Base-by-base conservation (phyloP, 2,888 invertebrate genomes). In the Caenorhabditis imperialis region DNA sequence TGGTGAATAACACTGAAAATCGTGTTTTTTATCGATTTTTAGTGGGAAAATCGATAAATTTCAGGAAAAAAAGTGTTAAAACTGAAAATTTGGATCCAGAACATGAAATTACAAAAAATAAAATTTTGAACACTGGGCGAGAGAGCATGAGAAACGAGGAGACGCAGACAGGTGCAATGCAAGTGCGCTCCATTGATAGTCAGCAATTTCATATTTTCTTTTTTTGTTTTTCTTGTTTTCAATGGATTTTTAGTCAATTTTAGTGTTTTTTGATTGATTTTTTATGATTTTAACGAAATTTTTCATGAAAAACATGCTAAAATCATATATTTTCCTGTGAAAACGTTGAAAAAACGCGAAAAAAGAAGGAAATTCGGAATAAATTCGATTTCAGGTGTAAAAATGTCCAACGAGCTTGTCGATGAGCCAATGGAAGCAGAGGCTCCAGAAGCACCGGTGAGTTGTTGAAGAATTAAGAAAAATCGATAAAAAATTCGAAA, bases 401-500 rank as follows among this genome's bases (percentile, higher is more conserved):
- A 38, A 54, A 74, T 74, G 74, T 55, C 67, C 16, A 40, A 55
- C 38, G 74, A 61, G 7, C 3, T 57, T 14, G 38, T 67, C 7
- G 74, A 67, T 35, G 74, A 74, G 51, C 74, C 74, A 38, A 74
- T 74, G 74, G 74, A 74, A 12, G 57, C 51, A 37, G 57, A 54
- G 12, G 45, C 55, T 0, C 35, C 51, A 37, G 57, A 54, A n/a
- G 45, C 55, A 0, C 35, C 45, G 54, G 72, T 63, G 22, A 25
- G 53, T 18, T 30, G 7, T 25, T 20, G 22, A 20, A 14, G 6
- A 12, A 18, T 12, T 51, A n/a, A 35, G 2, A 42, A 27, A 22
- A 35, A 50, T 33, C 12, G 35, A 50, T 10, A 1, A 35, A 47
- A 47, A n/a, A n/a, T n/a, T n/a, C n/a, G n/a, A n/a, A n/a, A n/a